Base-by-base conservation (phyloP, 1,140 invertebrate species). In the Leptinotarsa texana region DNA sequence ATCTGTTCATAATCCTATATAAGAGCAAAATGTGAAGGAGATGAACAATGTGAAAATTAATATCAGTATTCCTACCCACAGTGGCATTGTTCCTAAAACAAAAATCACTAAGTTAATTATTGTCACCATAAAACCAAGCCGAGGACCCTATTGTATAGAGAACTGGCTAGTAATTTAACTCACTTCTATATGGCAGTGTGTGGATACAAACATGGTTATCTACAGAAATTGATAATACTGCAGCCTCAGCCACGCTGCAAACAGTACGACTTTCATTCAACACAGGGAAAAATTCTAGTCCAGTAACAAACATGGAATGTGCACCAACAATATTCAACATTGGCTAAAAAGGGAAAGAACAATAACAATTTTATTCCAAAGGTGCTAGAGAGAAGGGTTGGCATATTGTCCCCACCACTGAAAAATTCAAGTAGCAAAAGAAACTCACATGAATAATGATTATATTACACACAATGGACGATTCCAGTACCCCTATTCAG, bases 251-350 rank as follows among this genome's bases (percentile, higher is more conserved):
- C 80, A 91, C 90, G 81, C 91, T 73, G 17, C 90, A 90, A 65
- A 94, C 90, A 73, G 89, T 89, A 74, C 51, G 80, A 57, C 80
- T 78, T 77, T 84, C 77, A 18, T 67, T 66, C 48, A 75, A 79
- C 21, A 91, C 92, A 22, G 94, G 93, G 73, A 97, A 86, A 87
- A 98, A 98, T 85, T 96, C 92, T 70, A 98, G 86, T 17, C 96
- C 96, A 49, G 96, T 98, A 49, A 98, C 93, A 88, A 98, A 98
- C 91, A 96, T 97, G 77, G 92, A 93, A 88, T 98, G 97, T 76
- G 93, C 95, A 81, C 91, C 90, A 78, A 91, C 87, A 80, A 97
- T 91, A 84, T 93, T 91, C 76, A 97, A 89, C 65, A 96, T 89
- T 83, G 90, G 92, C 92, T 97, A 86, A 69, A 88, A 86, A 76